A percentile compares a stretch with the other conserved stretches of the same genome.
phyloP scores from a whole-genome alignment of 2,113 vertebrate species.

The Oophaga pumilio region DNA sequence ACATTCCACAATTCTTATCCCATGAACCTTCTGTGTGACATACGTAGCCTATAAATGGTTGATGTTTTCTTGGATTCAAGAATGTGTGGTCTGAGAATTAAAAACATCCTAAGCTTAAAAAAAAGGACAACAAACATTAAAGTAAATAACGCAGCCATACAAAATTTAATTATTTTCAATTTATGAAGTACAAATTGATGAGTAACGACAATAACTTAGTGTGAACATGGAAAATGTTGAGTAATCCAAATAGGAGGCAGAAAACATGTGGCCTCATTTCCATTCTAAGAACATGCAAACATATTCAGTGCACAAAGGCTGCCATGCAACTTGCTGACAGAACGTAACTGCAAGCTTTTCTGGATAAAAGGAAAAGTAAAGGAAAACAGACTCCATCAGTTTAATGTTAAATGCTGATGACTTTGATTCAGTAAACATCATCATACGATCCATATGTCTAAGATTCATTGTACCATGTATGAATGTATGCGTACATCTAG shows the following conservation, averaged over 20 bases:
- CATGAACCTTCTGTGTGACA: background rate
- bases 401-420: background rate
- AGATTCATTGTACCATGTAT: no score
- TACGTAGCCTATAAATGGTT: background rate
- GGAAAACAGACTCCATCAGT: background rate
- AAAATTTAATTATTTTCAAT: slow-evolving; percentile 12
- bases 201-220: slow-evolving; percentile 15
- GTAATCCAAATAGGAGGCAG: background rate
- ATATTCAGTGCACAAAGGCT: background rate
- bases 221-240: slow-evolving; percentile 35
- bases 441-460: no score
- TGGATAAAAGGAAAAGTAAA: background rate
- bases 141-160: background rate
- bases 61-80: background rate
- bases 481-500: no score
- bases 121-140: background rate
- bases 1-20: background rate
- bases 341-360: background rate
- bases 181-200: slow-evolving; percentile 4
- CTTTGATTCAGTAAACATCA: background rate
- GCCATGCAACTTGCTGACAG: slow-evolving; percentile 7
- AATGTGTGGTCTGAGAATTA: background rate
- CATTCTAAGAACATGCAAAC: slow-evolving; percentile 13
- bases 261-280: slow-evolving; percentile 15
- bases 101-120: background rate